Base-by-base conservation (phyloP, 92 coral and sea anemone genomes). In the Zoanthus sansibaricus region DNA sequence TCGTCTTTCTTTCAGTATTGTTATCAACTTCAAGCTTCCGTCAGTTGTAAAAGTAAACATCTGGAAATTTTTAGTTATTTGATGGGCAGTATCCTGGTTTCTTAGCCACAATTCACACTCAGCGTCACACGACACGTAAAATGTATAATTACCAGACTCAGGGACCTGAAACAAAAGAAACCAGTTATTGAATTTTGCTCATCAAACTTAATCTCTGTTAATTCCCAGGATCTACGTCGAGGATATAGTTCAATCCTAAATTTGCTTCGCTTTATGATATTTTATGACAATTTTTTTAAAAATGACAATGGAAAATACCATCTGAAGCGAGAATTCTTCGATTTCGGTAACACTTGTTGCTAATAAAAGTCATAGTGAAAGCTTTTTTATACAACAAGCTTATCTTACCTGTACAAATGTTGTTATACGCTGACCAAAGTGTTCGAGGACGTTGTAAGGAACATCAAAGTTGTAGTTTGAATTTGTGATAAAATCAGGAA, bases 351-450 rank as follows among this genome's bases (percentile, higher is more conserved):
- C 42, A 37, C 4, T 37, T 37, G 1, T 37, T 4, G 42, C 42
- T 2, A 37, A 37, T 37, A 37, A 2, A 37, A 37, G 2, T 37
- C 42, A 37, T 37, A 37, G 3, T 2, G 10, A 49, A 49, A 49
- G 7, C 9, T 0, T 7, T 7, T 49, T 49, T 49, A 11, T 3
- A 49, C 7, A 49, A 2, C 7, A 7, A 49, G 55, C 3, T 11
- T 49, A 44, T 14, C 5, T 3, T 78, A 78, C 83, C 83, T 61
- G 83, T 16, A 78, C 32, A 59, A 58, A 78, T 6, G 83, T 10
- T 58, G 83, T 78, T 49, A 78, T 33, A 51, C 51, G 71, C 83
- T 78, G 83, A 16, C 83, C 83, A 61, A 58, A 78, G 55, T 78
- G 83, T 9, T 5, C 17, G 9, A 5, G 5, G 0, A 18, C n/a